Evolutionary conservation across 2,888 invertebrate genomes (phyloP).

Genomic region (Eupelmus urozonus): DNA sequence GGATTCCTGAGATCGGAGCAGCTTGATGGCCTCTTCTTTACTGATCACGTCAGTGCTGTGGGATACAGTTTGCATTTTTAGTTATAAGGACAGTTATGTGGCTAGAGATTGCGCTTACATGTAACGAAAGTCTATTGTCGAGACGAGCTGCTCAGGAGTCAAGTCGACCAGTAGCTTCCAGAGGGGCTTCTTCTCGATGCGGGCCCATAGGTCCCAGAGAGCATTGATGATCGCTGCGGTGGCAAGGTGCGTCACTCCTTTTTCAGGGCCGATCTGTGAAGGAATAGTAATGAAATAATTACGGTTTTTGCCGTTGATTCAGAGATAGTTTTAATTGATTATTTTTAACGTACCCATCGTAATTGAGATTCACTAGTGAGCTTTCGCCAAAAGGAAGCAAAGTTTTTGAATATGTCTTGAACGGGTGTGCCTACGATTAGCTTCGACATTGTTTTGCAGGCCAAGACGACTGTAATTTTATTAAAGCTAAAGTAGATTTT

Average conservation of each 20-base stretch:
- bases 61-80: background rate
- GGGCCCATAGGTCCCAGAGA: constrained; percentile 95
- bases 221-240: constrained; percentile 93
- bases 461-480: constrained; percentile 82
- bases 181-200: constrained; percentile 89
- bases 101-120: constrained; percentile 74
- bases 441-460: constrained; percentile 84
- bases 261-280: constrained; percentile 91
- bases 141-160: constrained; percentile 90
- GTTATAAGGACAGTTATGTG: background rate
- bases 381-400: constrained; percentile 88
- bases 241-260: constrained; percentile 92
- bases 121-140: constrained; percentile 91
- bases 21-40: constrained; percentile 87
- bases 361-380: constrained; percentile 93
- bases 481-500: constrained; percentile 8
- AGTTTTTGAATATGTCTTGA: constrained; percentile 86
- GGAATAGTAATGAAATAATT: background rate
- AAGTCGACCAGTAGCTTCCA: constrained; percentile 92
- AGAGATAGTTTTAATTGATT: background rate
- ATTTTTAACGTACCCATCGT: constrained; percentile 86
- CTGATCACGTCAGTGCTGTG: constrained; percentile 88
- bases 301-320: too few relatives aligned
- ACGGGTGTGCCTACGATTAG: constrained; percentile 85
- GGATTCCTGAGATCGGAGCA: constrained; percentile 81